phyloP scores from a whole-genome alignment of 2,113 vertebrate genomes.

The Steatornis caripensis region DNA sequence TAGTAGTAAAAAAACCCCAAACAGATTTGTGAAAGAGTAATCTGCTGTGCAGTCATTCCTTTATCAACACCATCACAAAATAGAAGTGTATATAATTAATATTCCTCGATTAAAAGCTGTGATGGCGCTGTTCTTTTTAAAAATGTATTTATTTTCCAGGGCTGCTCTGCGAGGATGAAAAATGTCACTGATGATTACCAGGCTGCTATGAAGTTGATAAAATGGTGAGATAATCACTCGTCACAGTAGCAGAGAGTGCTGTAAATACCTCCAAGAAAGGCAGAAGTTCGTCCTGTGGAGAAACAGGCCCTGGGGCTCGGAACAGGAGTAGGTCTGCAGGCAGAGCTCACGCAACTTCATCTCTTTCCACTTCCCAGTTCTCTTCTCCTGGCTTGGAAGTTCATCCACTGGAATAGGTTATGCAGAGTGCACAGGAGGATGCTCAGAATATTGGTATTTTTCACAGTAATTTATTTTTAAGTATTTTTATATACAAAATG shows the following conservation, averaged over 20 bases:
- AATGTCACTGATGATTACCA: neutral
- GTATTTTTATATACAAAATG: neutral
- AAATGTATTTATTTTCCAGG: neutral
- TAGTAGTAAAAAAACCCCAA: neutral
- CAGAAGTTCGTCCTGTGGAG: neutral
- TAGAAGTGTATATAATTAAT: neutral
- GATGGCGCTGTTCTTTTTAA: neutral
- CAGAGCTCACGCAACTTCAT: neutral
- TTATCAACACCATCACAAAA: neutral
- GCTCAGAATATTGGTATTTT: neutral
- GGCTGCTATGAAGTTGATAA: neutral
- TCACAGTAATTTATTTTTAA: neutral
- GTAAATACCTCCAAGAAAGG: neutral
- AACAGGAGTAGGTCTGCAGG: neutral
- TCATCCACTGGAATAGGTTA: neutral
- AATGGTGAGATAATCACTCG: neutral
- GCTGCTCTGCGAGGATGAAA: neutral
- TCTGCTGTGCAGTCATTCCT: neutral
- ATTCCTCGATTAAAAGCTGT: neutral
- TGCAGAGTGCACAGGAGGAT: neutral
- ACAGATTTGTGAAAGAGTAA: neutral
- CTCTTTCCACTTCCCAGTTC: neutral
- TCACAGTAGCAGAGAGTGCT: neutral
- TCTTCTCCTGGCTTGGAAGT: neutral
- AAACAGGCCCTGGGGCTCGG: accelerated